phyloP scores from a whole-genome alignment of 2,113 vertebrate genomes.

The Haemorhous mexicanus region DNA sequence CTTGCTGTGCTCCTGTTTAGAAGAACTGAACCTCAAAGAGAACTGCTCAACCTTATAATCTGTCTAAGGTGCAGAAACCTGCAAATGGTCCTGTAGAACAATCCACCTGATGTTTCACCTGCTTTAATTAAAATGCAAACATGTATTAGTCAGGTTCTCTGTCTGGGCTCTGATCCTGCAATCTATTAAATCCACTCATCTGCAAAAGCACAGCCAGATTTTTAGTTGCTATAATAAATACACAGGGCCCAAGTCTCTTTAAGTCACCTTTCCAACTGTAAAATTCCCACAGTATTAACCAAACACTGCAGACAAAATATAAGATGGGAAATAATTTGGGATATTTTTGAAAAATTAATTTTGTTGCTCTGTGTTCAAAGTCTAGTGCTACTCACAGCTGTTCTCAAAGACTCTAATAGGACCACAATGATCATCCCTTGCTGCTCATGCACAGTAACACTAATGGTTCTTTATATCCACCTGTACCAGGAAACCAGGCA shows the following conservation, averaged over 20 bases:
- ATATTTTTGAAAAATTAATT: constrained; percentile 1
- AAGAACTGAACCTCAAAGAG: background rate
- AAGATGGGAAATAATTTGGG: background rate
- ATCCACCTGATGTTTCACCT: background rate
- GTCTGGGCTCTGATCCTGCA: background rate
- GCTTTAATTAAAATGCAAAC: background rate
- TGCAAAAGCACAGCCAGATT: background rate
- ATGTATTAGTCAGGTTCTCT: background rate
- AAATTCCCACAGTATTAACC: background rate
- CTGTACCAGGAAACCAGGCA: constrained; percentile 36
- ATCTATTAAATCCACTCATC: background rate
- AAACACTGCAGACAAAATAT: background rate
- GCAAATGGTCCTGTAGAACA: background rate
- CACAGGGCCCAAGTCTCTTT: background rate
- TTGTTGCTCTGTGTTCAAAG: background rate
- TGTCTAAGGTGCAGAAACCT: background rate
- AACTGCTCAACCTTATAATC: background rate
- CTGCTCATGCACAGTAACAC: background rate
- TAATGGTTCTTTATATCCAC: constrained; percentile 22
- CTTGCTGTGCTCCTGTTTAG: background rate
- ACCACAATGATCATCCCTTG: background rate
- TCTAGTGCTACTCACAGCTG: background rate
- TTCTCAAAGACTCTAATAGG: background rate
- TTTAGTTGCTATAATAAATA: background rate
- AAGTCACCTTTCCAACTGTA: background rate